phyloP scores from a whole-genome alignment of 2,888 invertebrate species.

The Drosophila tripunctata region DNA sequence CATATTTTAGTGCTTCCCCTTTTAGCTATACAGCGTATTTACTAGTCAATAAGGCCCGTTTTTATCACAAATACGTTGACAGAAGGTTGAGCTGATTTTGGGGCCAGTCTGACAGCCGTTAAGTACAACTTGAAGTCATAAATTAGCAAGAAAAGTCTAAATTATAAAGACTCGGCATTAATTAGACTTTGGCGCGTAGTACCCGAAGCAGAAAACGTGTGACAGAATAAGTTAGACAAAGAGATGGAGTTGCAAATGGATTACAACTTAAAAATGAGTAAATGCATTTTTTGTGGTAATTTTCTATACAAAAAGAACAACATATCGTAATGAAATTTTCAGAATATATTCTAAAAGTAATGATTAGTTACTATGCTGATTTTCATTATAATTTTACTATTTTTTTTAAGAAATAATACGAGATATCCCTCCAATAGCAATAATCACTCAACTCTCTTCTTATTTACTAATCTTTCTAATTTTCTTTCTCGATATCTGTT shows the following conservation, averaged over 20 bases:
- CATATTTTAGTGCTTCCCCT: not conserved
- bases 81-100: conserved; percentile 11
- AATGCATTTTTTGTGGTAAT: too few relatives aligned
- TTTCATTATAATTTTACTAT: too few relatives aligned
- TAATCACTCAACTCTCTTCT: too few relatives aligned
- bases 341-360: too few relatives aligned
- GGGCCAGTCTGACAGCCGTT: too few relatives aligned
- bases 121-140: conserved; percentile 17
- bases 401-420: too few relatives aligned
- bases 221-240: not conserved
- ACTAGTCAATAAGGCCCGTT: not conserved
- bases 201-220: not conserved
- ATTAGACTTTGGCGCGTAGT: conserved; percentile 21
- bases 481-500: not conserved
- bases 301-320: too few relatives aligned
- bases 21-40: conserved; percentile 1
- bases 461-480: too few relatives aligned
- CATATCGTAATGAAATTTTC: too few relatives aligned
- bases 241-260: not conserved
- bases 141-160: conserved; percentile 17
- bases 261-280: not conserved
- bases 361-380: too few relatives aligned
- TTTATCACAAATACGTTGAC: not conserved
- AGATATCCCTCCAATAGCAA: too few relatives aligned
- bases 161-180: conserved; percentile 27